Evolutionary conservation across 2,113 vertebrate genomes (phyloP), one percentile per base, ranked within the genome.

Genomic region (Esox niger): DNA sequence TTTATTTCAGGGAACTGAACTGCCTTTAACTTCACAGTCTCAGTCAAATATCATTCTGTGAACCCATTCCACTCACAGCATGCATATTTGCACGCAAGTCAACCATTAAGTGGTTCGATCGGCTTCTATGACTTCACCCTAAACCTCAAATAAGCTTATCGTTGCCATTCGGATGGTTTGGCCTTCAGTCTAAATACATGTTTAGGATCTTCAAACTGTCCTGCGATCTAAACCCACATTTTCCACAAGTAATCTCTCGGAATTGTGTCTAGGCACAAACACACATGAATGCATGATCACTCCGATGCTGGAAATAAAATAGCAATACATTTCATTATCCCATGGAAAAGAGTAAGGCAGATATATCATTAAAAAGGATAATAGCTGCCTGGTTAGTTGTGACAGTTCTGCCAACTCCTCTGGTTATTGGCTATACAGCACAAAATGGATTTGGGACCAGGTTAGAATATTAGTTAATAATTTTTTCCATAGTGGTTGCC

Each of bases 401-500:
- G 3, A 43, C 13, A 13, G 35, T 17, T 43, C 15, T 43, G 13
- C 3, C 13, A 43, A 15, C 35, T 43, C 35, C 3, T 43, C 11
- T 43, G 35, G 35, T 43, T 17, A 43, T 35, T 43, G 58, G 15
- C 23, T 17, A 8, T 55, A 32, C 30, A 21, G 35, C 58, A 29
- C 52, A 65, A 49, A n/a, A 54, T 49, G 17, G 30, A 27, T 46
- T 20, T 21, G 10, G 23, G 13, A 7, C 9, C 47, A 20, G 30
- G 55, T 11, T 21, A 7, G 2, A 26, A 30, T 43, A 6, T 23
- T 56, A 21, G 25, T 27, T 11, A 7, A 6, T 6, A 2, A 25
- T 67, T 77, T 77, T 77, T 77, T 81, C 75, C 71, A 69, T 29
- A 26, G 52, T 10, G 11, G 20, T 29, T 30, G 69, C 67, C 77